These are phyloP conservation scores for Euplagia quadripunctaria DNA, from an alignment of 2,888 invertebrate species.

Conservation along the genomic window DNA sequence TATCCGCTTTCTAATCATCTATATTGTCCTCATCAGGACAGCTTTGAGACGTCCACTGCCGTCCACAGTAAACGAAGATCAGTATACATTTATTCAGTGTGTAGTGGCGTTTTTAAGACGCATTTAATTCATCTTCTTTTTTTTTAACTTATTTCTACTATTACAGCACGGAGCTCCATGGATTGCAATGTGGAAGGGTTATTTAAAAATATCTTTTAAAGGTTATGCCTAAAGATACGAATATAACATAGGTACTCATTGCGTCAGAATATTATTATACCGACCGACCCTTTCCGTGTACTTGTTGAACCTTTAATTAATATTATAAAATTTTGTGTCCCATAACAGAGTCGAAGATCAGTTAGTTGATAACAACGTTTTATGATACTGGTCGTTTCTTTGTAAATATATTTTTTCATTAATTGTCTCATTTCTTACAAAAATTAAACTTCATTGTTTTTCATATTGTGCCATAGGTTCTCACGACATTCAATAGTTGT, in stretches of 20 bases:
- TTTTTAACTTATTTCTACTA: too few species aligned
- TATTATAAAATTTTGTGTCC: neutral
- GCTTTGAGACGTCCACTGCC: too few species aligned
- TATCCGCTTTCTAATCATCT: too few species aligned
- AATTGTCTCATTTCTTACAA: neutral
- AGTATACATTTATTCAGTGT: too few species aligned
- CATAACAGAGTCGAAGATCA: neutral
- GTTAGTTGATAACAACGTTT: neutral
- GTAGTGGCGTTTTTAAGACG: too few species aligned
- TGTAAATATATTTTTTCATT: neutral
- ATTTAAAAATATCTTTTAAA: conserved; percentile 10
- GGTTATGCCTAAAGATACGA: neutral
- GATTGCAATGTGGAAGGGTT: too few species aligned
- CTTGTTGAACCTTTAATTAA: neutral
- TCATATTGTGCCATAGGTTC: neutral
- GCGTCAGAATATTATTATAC: conserved; percentile 1
- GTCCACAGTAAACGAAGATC: too few species aligned
- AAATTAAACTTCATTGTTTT: neutral
- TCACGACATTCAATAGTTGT: neutral
- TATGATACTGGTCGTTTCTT: neutral
- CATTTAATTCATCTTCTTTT: too few species aligned
- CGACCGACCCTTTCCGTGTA: conserved; percentile 5
- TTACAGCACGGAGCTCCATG: too few species aligned
- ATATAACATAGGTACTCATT: conserved; percentile 2
- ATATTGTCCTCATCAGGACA: too few species aligned